phyloP scores from a whole-genome alignment of 2,888 invertebrate genomes.

The Pollenia angustigena region DNA sequence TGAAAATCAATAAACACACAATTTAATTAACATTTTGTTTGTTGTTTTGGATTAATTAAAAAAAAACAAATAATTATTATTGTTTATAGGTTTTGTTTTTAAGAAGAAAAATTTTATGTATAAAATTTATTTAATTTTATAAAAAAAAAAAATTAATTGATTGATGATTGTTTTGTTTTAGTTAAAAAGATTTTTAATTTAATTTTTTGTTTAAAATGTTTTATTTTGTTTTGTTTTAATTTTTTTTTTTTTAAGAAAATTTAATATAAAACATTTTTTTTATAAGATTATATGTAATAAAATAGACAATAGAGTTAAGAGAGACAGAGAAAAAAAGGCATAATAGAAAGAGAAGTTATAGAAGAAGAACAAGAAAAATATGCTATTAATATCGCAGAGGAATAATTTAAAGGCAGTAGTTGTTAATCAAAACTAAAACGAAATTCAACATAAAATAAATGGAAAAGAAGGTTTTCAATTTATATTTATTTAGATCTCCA shows the following conservation, averaged over 20 bases:
- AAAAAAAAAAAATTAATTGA: constrained; percentile 44
- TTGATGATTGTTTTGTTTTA: constrained; percentile 39
- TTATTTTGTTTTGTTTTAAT: constrained; percentile 34
- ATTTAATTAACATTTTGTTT: constrained; percentile 24
- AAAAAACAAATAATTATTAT: constrained; percentile 9
- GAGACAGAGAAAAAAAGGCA: constrained; percentile 46
- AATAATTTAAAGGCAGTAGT: constrained; percentile 15
- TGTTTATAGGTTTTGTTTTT: constrained; percentile 15
- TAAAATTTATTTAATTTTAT: not conserved
- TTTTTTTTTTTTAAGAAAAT: not conserved
- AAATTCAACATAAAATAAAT: constrained; percentile 17
- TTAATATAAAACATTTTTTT: constrained; percentile 13
- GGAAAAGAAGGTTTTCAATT: not conserved
- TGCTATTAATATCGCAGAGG: constrained; percentile 42
- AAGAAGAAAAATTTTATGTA: not conserved
- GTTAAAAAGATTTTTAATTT: constrained; percentile 19
- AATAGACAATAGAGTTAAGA: constrained; percentile 14
- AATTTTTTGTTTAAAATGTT: constrained; percentile 46
- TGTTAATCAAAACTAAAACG: constrained; percentile 52
- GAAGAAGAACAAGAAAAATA: constrained; percentile 51
- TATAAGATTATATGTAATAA: constrained; percentile 32
- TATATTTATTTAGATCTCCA: not conserved
- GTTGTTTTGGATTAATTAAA: constrained; percentile 2
- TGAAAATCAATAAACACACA: constrained; percentile 56
- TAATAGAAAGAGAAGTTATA: constrained; percentile 56